These are phyloP conservation scores for Drosophila nikananu DNA, from an alignment of 1,140 invertebrate species.

Conservation along the genomic window DNA sequence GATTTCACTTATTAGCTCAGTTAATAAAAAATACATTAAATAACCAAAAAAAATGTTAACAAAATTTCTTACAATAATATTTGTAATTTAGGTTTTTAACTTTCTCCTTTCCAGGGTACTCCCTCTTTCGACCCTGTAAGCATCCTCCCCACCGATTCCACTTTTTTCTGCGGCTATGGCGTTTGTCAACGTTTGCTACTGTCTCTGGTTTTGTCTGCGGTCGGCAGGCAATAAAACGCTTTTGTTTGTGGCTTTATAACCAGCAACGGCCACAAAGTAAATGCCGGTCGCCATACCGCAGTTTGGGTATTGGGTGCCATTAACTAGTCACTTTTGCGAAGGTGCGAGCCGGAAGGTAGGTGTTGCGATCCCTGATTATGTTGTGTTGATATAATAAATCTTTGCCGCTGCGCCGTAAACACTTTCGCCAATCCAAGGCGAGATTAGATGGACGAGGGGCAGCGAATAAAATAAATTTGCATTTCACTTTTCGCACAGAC, in stretches of 20 bases:
- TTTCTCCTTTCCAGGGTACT: background rate
- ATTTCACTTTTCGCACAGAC: conserved; percentile 59
- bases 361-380: conserved; percentile 32
- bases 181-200: conserved; percentile 48
- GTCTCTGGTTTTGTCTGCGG: conserved; percentile 47
- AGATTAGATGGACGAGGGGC: conserved; percentile 18
- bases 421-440: conserved; percentile 14
- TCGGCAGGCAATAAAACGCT: conserved; percentile 72
- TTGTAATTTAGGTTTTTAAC: background rate
- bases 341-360: conserved; percentile 12
- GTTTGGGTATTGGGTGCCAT: conserved; percentile 46
- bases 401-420: conserved; percentile 25
- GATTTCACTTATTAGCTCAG: fast-evolving
- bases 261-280: conserved; percentile 43
- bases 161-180: conserved; percentile 37
- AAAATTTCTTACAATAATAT: background rate
- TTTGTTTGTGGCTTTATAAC: conserved; percentile 58
- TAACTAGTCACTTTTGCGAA: conserved; percentile 60
- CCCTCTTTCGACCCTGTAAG: background rate
- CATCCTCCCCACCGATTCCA: background rate
- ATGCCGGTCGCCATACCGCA: conserved; percentile 22
- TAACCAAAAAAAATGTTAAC: background rate
- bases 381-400: conserved; percentile 49
- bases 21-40: background rate
- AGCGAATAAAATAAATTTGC: conserved; percentile 30